A percentile compares a stretch with the other conserved stretches of the same genome.
Evolutionary conservation across 2,797 vertebrate species (phyloP).

Genomic region (Gouania willdenowi): DNA sequence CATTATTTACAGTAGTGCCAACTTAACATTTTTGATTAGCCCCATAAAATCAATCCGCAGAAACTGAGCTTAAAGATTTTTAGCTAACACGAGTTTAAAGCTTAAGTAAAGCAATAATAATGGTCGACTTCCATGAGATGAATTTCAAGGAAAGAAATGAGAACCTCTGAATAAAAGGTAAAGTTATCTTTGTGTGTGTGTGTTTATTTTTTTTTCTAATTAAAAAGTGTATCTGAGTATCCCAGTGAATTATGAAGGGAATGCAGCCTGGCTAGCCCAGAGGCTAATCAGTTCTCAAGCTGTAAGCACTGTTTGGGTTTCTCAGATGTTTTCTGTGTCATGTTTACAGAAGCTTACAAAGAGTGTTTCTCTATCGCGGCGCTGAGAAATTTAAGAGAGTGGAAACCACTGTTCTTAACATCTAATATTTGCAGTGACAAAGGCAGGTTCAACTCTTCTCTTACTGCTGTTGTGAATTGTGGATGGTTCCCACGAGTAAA

Average conservation of each 20-base stretch:
- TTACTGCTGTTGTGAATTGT: conserved; percentile 7
- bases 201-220: too few species aligned
- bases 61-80: too few species aligned
- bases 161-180: too few species aligned
- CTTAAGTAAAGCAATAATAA: too few species aligned
- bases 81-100: too few species aligned
- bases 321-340: conserved; percentile 12
- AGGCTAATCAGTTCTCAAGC: conserved; percentile 15
- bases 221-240: conserved; percentile 33
- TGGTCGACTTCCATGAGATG: too few species aligned
- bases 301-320: conserved; percentile 25
- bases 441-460: conserved; percentile 3
- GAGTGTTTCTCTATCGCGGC: conserved; percentile 14
- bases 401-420: conserved; percentile 18
- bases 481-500: conserved; percentile 11
- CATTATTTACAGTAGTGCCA: too few species aligned
- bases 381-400: conserved; percentile 25
- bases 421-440: conserved; percentile 31
- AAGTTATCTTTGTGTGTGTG: too few species aligned
- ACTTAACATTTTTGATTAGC: too few species aligned
- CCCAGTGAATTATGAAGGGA: conserved; percentile 18
- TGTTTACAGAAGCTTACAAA: conserved; percentile 29
- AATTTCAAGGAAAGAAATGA: too few species aligned
- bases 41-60: too few species aligned
- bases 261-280: conserved; percentile 25